Conservation (phyloP, 2,797 vertebrate genomes). For the Harpagifer antarcticus region DNA sequence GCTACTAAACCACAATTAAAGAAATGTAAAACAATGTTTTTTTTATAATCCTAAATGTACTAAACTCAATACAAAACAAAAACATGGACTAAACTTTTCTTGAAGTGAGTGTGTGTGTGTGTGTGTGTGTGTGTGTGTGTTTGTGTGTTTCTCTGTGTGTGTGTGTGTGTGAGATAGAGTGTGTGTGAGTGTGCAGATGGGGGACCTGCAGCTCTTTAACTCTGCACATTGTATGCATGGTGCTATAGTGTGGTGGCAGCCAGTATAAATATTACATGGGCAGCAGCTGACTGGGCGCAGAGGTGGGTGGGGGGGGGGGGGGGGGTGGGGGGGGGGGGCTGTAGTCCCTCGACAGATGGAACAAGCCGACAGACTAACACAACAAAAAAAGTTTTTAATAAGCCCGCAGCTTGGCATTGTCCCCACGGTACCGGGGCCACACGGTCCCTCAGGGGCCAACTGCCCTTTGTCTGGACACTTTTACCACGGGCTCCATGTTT, state of each 20-base stretch:
- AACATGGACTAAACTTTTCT: too few species aligned
- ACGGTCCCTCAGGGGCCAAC: constrained; percentile 80
- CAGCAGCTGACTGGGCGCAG: constrained; percentile 92
- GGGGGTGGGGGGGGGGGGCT: constrained; percentile 81
- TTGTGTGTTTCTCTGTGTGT: too few species aligned
- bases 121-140: too few species aligned
- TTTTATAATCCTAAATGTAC: too few species aligned
- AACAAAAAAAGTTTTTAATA: constrained; percentile 88
- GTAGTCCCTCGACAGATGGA: constrained; percentile 95
- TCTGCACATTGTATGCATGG: constrained; percentile 84
- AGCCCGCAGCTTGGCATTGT: constrained; percentile 88
- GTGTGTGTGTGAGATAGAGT: constrained; percentile 60
- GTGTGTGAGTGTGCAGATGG: constrained; percentile 89
- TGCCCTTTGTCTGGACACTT: constrained; percentile 85
- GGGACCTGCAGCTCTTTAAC: constrained; percentile 56
- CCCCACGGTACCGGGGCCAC: constrained; percentile 79
- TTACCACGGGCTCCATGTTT: constrained; percentile 41
- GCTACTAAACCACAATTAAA: too few species aligned
- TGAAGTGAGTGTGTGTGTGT: too few species aligned
- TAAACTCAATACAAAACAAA: too few species aligned
- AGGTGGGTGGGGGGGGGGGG: constrained; percentile 80
- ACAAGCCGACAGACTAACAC: constrained; percentile 87
- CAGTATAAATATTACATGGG: constrained; percentile 97
- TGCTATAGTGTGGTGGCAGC: constrained; percentile 78
- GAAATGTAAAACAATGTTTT: too few species aligned